These are phyloP conservation scores for Saccopteryx bilineata DNA, from an alignment of 2,113 vertebrate genomes.

Conservation along the genomic window DNA sequence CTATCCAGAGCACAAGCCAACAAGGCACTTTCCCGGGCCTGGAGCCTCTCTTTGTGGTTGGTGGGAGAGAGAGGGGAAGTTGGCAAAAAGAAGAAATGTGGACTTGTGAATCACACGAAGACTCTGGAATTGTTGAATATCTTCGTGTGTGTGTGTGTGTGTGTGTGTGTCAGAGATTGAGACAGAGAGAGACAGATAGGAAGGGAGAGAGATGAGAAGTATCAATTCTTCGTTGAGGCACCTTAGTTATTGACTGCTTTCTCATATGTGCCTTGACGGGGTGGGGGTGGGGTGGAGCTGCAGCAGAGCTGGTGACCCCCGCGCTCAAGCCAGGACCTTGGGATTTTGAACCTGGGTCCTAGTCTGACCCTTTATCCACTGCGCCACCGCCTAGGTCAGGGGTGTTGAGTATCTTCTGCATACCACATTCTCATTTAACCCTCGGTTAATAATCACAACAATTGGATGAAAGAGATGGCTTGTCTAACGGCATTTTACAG, in stretches of 20 bases:
- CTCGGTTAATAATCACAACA: background rate
- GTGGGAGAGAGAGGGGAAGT: background rate
- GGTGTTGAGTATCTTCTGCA: background rate
- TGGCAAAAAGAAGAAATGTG: background rate
- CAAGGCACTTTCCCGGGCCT: background rate
- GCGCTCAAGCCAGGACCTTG: no score
- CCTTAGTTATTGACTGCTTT: no score
- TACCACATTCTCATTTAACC: background rate
- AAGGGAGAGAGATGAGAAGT: no score
- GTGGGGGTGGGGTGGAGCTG: no score
- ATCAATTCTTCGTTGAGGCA: no score
- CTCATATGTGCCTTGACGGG: no score
- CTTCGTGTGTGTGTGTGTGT: background rate
- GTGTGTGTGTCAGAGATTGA: no score
- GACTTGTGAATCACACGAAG: background rate
- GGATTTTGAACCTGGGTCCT: no score
- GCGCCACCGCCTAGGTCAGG: no score
- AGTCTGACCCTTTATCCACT: no score
- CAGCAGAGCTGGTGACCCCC: no score
- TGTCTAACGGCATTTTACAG: constrained; percentile 55
- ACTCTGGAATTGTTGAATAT: background rate
- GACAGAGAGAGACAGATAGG: no score
- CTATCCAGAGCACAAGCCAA: background rate
- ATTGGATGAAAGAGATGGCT: background rate
- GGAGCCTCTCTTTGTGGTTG: background rate